A percentile compares a stretch with the other conserved stretches of the same genome.
phyloP scores from a whole-genome alignment of 2,797 vertebrate species.

The Micromesistius poutassou region DNA sequence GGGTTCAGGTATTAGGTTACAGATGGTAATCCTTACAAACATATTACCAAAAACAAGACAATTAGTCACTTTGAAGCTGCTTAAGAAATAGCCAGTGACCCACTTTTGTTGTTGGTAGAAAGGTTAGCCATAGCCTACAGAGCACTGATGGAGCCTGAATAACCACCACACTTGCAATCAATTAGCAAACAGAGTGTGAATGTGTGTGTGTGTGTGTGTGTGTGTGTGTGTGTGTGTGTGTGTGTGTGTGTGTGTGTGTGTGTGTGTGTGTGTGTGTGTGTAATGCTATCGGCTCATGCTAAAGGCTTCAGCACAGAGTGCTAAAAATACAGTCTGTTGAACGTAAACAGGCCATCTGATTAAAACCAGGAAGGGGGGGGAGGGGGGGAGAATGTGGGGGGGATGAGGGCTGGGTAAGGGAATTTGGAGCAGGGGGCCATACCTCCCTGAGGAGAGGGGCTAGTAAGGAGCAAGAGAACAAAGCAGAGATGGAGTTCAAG shows the following conservation, averaged over 20 bases:
- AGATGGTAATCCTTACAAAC: neutral
- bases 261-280: neutral
- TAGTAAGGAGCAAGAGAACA: neutral
- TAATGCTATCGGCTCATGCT: neutral
- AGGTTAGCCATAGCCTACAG: conserved; percentile 22
- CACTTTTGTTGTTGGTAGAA: conserved; percentile 15
- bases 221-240: conserved; percentile 9
- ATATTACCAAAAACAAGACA: neutral
- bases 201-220: conserved; percentile 4
- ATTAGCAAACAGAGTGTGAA: conserved; percentile 30
- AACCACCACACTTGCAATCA: conserved; percentile 26
- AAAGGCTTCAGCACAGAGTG: neutral
- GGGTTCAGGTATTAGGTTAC: neutral
- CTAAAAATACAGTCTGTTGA: neutral
- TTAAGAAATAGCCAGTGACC: conserved; percentile 8
- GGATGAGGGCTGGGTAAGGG: neutral
- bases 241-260: neutral
- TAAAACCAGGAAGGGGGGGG: neutral
- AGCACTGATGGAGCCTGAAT: conserved; percentile 19
- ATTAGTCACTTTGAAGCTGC: neutral
- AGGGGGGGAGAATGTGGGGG: neutral
- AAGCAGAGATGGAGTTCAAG: neutral
- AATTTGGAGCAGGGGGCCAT: neutral
- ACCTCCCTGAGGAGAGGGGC: neutral
- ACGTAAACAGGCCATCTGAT: conserved; percentile 5